phyloP scores from a whole-genome alignment of 1,140 invertebrate species.

The Aricia agestis region DNA sequence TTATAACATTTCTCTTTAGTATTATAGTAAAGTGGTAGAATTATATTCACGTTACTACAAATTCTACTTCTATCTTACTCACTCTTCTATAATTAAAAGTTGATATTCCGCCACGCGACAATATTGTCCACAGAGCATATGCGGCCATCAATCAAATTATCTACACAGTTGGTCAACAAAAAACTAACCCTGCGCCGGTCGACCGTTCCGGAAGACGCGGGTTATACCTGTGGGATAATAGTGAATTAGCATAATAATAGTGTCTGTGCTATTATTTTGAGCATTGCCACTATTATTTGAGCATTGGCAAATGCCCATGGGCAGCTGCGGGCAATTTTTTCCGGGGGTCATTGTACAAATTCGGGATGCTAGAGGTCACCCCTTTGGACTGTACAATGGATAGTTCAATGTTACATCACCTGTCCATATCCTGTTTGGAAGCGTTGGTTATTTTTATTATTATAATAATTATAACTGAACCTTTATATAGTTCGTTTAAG shows the following conservation, averaged over 20 bases:
- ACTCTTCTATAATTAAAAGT: no score
- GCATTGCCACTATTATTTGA: slow-evolving; percentile 47
- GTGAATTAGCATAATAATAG: slow-evolving; percentile 70
- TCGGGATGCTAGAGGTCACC: slow-evolving; percentile 35
- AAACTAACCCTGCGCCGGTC: slow-evolving; percentile 43
- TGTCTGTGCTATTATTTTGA: slow-evolving; percentile 58
- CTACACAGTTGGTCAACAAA: slow-evolving; percentile 51
- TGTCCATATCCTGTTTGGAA: neutral
- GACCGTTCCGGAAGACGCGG: slow-evolving; percentile 44
- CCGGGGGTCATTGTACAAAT: slow-evolving; percentile 57
- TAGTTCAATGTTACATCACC: neutral
- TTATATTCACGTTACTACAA: no score
- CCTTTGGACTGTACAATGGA: slow-evolving; percentile 25
- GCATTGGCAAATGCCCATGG: slow-evolving; percentile 44
- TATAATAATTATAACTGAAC: no score
- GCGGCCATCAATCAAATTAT: slow-evolving; percentile 63
- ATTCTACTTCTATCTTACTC: no score
- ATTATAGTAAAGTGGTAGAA: no score
- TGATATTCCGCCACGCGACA: neutral
- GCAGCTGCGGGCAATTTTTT: slow-evolving; percentile 63
- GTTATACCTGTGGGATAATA: slow-evolving; percentile 66
- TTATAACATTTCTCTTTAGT: no score
- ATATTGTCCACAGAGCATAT: slow-evolving; percentile 32
- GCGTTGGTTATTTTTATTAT: no score
- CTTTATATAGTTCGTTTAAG: no score